Base-by-base conservation (phyloP, 2,888 invertebrate genomes). In the Ichneumoninae sp. region DNA sequence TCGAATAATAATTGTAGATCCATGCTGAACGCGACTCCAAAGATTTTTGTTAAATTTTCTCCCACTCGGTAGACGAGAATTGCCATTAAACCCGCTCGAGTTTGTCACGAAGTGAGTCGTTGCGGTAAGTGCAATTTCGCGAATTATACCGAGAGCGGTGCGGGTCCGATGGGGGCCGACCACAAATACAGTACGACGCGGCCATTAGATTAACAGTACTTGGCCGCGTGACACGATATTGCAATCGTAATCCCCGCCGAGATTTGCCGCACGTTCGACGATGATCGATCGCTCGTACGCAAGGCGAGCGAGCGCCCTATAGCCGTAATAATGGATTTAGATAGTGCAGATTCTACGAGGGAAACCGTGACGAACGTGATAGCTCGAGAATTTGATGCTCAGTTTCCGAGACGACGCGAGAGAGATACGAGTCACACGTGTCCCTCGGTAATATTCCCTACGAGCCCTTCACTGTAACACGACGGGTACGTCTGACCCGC, bases 211-310 rank as follows among this genome's bases (percentile, higher is more conserved):
- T 83, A 80, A 83, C 80, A 80, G 50, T 60, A 75, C 44, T 70
- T 36, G 22, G 75, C 22, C 13, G 69, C 33, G 65, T 52, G 75
- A 83, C 79, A 62, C 52, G 79, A 75, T 75, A 83, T 75, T 70
- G 75, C 54, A 80, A 76, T 83, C 75, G 80, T 83, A 83, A 83
- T 76, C 65, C 75, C 30, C 16, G 54, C 57, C 36, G 80, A 75
- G 70, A 83, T 80, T 71, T 80, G 60, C 44, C 71, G 62, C 40
- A 60, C 70, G 80, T 76, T 80, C 66, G n/a, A 50, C 57, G 50
- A 80, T 71, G 75, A 83, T 83, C 80, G 75, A 83, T 83, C 77
- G 40, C 52, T 44, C 47, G 68, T 72, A 26, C 44, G 44, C 69
- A 33, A 19, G 57, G n/a, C 77, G 47, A 40, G 40, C 40, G 1